These are phyloP conservation scores for Agelastica alni DNA, from an alignment of 2,888 invertebrate genomes.

Conservation along the genomic window DNA sequence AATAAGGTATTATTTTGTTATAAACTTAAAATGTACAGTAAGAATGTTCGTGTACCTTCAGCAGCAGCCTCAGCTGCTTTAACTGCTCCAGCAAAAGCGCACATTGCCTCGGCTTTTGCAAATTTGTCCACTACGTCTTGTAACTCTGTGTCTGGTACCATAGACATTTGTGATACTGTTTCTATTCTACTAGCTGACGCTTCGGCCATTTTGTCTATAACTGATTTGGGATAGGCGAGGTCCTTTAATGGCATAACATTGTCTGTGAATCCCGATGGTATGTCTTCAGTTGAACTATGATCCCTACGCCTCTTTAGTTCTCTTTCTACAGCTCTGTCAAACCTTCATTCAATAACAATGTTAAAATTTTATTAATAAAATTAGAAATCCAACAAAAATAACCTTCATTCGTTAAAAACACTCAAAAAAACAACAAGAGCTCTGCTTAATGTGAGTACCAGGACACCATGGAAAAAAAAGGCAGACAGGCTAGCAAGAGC, in stretches of 20 bases:
- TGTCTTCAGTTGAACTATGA: not conserved
- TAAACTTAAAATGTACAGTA: no score
- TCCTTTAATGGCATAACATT: slow-evolving; percentile 26
- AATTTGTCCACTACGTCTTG: slow-evolving; percentile 55
- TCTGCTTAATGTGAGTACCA: no score
- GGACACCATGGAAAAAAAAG: no score
- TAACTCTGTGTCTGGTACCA: slow-evolving; percentile 51
- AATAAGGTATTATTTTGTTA: no score
- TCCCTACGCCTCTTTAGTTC: slow-evolving; percentile 45
- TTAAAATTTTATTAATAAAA: not conserved
- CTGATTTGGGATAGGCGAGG: slow-evolving; percentile 31
- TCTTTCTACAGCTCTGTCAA: slow-evolving; percentile 47
- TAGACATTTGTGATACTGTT: slow-evolving; percentile 42
- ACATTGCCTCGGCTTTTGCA: slow-evolving; percentile 57
- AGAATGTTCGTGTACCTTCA: slow-evolving; percentile 33
- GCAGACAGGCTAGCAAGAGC: no score
- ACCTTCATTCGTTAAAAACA: no score
- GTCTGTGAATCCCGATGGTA: slow-evolving; percentile 12
- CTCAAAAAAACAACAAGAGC: no score
- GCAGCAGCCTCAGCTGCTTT: slow-evolving; percentile 57
- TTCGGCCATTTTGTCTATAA: slow-evolving; percentile 42
- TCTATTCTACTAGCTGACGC: slow-evolving; percentile 50
- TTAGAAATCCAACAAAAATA: no score
- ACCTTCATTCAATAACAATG: slow-evolving; percentile 34
- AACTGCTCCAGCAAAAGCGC: slow-evolving; percentile 56